Conservation (phyloP, 2,888 invertebrate species). For the Folsomia candida region DNA sequence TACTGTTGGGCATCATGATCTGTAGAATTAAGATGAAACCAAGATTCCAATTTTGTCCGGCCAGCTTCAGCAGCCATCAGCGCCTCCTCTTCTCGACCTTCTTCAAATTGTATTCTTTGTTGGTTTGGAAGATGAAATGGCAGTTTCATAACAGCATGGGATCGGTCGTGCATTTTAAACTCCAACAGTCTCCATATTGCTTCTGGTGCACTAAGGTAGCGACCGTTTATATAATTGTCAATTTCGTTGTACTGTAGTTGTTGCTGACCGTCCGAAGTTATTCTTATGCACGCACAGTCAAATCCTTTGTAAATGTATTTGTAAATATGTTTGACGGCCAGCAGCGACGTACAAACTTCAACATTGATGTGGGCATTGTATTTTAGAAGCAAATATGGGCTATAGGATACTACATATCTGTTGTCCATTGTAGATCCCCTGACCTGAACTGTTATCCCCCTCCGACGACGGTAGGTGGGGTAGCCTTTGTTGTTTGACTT, state of each 20-base stretch:
- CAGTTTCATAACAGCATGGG: constrained; percentile 40
- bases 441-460: too few species aligned
- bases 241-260: constrained; percentile 41
- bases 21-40: neutral
- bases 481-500: too few species aligned
- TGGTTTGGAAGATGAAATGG: constrained; percentile 41
- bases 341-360: constrained; percentile 51
- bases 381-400: constrained; percentile 33
- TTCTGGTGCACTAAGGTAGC: constrained; percentile 52
- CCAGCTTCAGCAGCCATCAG: neutral
- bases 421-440: constrained; percentile 53
- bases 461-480: too few species aligned
- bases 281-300: constrained; percentile 49
- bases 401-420: constrained; percentile 52
- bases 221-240: constrained; percentile 51
- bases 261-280: neutral
- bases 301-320: constrained; percentile 44
- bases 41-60: neutral
- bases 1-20: constrained; percentile 13
- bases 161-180: constrained; percentile 47
- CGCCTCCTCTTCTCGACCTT: constrained; percentile 40
- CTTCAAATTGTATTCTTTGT: constrained; percentile 39
- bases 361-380: constrained; percentile 49
- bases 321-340: constrained; percentile 50
- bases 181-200: constrained; percentile 52